Evolutionary conservation across 1,140 invertebrate species (phyloP), one percentile per base, ranked within the genome.

Genomic region (Aphelenchoides avenae): DNA sequence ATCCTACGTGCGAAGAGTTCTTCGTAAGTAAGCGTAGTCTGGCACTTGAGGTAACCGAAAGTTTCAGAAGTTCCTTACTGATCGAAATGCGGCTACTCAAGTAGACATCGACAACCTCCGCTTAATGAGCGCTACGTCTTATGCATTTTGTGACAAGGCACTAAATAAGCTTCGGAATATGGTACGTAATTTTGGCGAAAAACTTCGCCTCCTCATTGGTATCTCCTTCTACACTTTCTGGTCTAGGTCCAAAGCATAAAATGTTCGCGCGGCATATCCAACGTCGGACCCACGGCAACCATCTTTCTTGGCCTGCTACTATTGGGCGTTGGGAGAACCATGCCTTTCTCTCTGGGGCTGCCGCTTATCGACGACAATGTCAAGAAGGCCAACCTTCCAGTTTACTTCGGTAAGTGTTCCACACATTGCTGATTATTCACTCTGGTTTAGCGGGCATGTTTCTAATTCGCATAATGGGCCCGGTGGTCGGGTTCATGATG

Each of bases 311-410:
- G 76, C 7, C 36, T 75, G 15, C 47, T 75, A 5, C 33, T 68
- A 20, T 52, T 75, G 4, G 73, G 73, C 31, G 50, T 75, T 11
- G 73, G 73, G 18, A 46, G 75, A 47, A 76, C 69, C 11, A 66
- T 77, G 51, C 73, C 73, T 6, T 75, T 77, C 62, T 64, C 58
- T 34, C 48, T 75, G 9, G 73, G 73, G 22, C 53, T 77, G 15
- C 73, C 73, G 18, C 61, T 75, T 5, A 66, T 75, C 20, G 73
- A 75, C 36, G 72, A 75, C 43, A 75, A 75, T 55, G 68, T 75
- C 18, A 64, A 62, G 27, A 75, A 64, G 46, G 66, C 59, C 50
- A 70, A 53, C 64, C 53, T 71, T 33, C 73, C 73, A 9, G 48
- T 75, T 3, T 77, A 75, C 56, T 75, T 73, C 46, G 70, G 70